A percentile compares a stretch with the other conserved stretches of the same genome.
phyloP scores from a whole-genome alignment of 92 coral and sea anemone species.

The Actinostola sp. region DNA sequence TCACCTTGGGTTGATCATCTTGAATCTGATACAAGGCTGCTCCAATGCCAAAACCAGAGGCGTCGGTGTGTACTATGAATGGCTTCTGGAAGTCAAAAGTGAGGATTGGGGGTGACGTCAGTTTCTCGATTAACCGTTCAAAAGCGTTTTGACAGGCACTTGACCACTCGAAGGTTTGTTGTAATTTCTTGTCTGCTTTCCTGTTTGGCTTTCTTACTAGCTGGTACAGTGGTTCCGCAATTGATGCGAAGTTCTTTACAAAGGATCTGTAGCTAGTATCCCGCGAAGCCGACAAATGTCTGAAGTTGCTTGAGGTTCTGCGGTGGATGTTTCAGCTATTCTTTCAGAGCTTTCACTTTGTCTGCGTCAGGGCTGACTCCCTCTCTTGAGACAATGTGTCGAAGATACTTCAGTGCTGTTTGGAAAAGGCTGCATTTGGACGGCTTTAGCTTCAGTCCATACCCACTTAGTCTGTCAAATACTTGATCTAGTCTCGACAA shows the following conservation, averaged over 20 bases:
- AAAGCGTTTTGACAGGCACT: neutral
- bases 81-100: neutral
- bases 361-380: conserved; percentile 48
- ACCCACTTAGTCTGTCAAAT: conserved; percentile 34
- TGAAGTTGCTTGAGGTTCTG: conserved; percentile 49
- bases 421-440: conserved; percentile 58
- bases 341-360: conserved; percentile 26
- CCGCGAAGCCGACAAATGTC: conserved; percentile 60
- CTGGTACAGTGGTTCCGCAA: conserved; percentile 51
- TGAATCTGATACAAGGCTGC: too few relatives aligned
- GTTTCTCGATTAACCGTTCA: too few relatives aligned
- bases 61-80: neutral
- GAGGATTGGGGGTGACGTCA: too few relatives aligned
- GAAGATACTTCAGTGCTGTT: conserved; percentile 33
- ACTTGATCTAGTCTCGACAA: conserved; percentile 31
- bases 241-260: conserved; percentile 46
- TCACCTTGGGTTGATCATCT: too few relatives aligned
- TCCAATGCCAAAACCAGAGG: too few relatives aligned
- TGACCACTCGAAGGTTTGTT: conserved; percentile 24
- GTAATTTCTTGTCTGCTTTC: too few relatives aligned
- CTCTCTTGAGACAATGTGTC: conserved; percentile 52
- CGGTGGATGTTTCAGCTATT: conserved; percentile 31
- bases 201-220: conserved; percentile 37
- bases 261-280: conserved; percentile 57
- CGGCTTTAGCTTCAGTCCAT: conserved; percentile 47